Conservation (phyloP, 2,888 invertebrate species). For the Cordilura impudica region DNA sequence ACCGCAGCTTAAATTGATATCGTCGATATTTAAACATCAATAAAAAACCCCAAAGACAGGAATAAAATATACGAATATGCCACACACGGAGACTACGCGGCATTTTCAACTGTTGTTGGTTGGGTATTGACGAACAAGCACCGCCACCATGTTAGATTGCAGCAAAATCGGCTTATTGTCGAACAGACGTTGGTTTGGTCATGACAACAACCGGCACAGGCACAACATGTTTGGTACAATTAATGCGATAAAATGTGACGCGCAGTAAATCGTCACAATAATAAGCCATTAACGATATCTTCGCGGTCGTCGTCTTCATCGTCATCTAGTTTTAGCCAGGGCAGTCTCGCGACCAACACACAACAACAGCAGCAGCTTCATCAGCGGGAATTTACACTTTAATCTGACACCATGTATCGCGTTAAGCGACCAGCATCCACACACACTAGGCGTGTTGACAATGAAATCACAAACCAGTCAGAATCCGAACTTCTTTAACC, state of each 20-base stretch:
- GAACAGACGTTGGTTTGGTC: neutral
- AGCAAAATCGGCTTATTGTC: neutral
- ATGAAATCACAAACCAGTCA: slow-evolving; percentile 55
- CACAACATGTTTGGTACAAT: slow-evolving; percentile 66
- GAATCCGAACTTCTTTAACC: slow-evolving; percentile 31
- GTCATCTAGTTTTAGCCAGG: slow-evolving; percentile 2
- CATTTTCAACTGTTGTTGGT: slow-evolving; percentile 22
- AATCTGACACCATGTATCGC: slow-evolving; percentile 63
- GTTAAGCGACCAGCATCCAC: slow-evolving; percentile 53
- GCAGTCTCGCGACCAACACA: neutral
- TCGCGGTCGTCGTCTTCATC: slow-evolving; percentile 29
- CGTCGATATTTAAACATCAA: slow-evolving; percentile 49
- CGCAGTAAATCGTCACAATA: slow-evolving; percentile 66
- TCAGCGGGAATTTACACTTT: slow-evolving; percentile 63
- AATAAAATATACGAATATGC: slow-evolving; percentile 28
- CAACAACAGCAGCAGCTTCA: slow-evolving; percentile 45
- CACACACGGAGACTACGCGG: slow-evolving; percentile 56
- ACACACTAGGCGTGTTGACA: slow-evolving; percentile 64
- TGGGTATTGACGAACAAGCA: neutral
- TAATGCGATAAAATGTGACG: slow-evolving; percentile 71
- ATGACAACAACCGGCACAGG: slow-evolving; percentile 3
- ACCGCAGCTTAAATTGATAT: slow-evolving; percentile 52
- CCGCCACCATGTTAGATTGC: neutral
- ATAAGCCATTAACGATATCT: slow-evolving; percentile 61
- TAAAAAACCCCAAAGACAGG: slow-evolving; percentile 37